A percentile compares a stretch with the other conserved stretches of the same genome.
phyloP scores from a whole-genome alignment of 1,140 invertebrate species.

The Magallana gigas region DNA sequence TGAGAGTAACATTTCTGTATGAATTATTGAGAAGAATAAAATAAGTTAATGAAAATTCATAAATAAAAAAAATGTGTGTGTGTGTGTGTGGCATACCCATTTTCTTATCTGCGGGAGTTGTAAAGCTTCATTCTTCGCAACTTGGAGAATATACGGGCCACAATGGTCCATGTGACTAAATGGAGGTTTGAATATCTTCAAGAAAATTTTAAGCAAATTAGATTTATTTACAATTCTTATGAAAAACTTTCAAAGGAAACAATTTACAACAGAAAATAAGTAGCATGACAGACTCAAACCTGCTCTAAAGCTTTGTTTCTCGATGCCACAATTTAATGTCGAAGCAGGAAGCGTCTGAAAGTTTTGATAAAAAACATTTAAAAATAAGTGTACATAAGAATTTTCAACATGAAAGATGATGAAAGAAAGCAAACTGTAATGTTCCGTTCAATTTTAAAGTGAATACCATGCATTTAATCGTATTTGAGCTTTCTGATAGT shows the following conservation, averaged over 20 bases:
- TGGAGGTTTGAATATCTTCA: not conserved
- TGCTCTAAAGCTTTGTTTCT: not conserved
- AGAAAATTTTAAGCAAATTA: not conserved
- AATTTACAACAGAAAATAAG: not conserved
- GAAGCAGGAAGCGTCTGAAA: not conserved
- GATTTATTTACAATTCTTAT: too few relatives aligned
- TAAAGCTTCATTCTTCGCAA: not conserved
- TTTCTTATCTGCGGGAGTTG: not conserved
- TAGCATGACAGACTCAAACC: not conserved
- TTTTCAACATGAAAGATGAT: too few relatives aligned
- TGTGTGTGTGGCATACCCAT: not conserved
- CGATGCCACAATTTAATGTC: not conserved
- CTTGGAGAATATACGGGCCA: conserved; percentile 10
- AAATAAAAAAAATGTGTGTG: too few relatives aligned
- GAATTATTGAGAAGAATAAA: too few relatives aligned
- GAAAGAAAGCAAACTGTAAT: too few relatives aligned
- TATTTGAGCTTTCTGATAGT: too few relatives aligned
- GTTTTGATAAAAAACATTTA: too few relatives aligned
- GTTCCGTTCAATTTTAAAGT: too few relatives aligned
- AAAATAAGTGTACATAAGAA: too few relatives aligned
- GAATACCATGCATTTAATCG: too few relatives aligned
- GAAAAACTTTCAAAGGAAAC: not conserved
- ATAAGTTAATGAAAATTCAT: too few relatives aligned
- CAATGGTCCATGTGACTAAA: not conserved
- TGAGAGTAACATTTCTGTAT: too few relatives aligned